Percentiles rank a stretch among this genome's conserved stretches.
phyloP scores from a whole-genome alignment of 2,797 vertebrate genomes.

The Cossypha dichroa region DNA sequence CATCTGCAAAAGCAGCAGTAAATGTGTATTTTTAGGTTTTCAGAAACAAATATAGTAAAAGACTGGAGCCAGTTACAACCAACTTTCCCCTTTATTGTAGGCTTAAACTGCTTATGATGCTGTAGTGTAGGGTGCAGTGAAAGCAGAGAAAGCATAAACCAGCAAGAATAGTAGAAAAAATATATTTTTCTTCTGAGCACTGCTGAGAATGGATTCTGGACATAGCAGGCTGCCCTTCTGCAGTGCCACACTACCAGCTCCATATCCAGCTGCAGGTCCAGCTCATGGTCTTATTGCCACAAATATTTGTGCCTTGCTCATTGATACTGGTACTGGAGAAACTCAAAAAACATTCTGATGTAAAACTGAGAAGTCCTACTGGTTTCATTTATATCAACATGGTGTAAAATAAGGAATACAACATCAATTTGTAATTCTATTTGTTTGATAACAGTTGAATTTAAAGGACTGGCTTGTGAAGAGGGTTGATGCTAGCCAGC shows the following conservation, averaged over 20 bases:
- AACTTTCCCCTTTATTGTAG: neutral
- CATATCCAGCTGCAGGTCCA: neutral
- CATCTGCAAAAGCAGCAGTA: neutral
- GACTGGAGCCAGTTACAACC: neutral
- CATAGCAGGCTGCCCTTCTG: neutral
- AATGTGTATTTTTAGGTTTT: neutral
- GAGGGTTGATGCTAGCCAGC: neutral
- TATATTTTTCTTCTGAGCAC: neutral
- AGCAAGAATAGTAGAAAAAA: neutral
- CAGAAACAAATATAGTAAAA: neutral
- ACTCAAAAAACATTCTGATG: neutral
- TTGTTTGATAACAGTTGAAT: neutral
- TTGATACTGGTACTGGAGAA: neutral
- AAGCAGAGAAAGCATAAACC: neutral
- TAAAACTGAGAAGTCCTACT: neutral
- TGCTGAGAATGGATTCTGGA: neutral
- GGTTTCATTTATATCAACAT: fast-evolving
- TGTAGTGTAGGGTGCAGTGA: neutral
- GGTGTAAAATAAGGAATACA: neutral
- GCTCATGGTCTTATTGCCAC: neutral
- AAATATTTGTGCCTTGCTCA: neutral
- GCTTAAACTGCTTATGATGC: neutral
- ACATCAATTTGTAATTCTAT: fast-evolving
- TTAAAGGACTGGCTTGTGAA: neutral
- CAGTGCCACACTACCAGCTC: neutral